phyloP scores from a whole-genome alignment of 2,888 invertebrate species.

The Acronicta alni region DNA sequence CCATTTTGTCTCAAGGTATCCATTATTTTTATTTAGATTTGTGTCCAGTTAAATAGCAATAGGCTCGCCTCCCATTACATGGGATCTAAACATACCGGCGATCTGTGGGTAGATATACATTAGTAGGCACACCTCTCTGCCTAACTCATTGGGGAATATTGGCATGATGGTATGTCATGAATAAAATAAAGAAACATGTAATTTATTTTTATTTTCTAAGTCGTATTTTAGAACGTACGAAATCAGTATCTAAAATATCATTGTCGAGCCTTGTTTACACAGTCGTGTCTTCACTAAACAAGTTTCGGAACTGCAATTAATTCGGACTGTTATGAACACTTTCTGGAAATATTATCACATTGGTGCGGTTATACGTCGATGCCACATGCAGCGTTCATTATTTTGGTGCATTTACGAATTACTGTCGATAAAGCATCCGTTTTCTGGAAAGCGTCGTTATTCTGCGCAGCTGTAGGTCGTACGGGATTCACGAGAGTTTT shows the following conservation, averaged over 20 bases:
- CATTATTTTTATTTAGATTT: no score
- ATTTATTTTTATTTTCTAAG: no score
- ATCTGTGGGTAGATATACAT: no score
- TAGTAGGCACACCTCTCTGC: no score
- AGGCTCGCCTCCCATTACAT: no score
- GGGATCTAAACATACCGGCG: no score
- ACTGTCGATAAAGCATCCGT: constrained; percentile 79
- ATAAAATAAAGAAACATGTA: no score
- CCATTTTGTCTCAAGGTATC: no score
- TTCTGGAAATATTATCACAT: constrained; percentile 64
- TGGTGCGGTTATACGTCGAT: constrained; percentile 59
- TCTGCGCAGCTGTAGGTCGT: constrained; percentile 76
- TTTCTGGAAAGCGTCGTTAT: constrained; percentile 78
- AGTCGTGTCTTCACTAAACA: constrained; percentile 57
- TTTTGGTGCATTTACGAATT: constrained; percentile 77
- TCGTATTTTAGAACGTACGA: constrained; percentile 3
- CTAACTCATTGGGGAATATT: no score
- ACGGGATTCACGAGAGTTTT: constrained; percentile 56
- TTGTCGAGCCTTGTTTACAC: constrained; percentile 29
- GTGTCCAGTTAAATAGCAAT: no score
- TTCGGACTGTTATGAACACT: constrained; percentile 44
- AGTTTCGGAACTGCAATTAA: constrained; percentile 58
- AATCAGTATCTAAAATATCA: constrained; percentile 15
- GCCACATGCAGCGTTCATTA: constrained; percentile 75
- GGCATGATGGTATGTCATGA: no score